phyloP scores from a whole-genome alignment of 2,888 invertebrate genomes.

The Drosophila borealis region DNA sequence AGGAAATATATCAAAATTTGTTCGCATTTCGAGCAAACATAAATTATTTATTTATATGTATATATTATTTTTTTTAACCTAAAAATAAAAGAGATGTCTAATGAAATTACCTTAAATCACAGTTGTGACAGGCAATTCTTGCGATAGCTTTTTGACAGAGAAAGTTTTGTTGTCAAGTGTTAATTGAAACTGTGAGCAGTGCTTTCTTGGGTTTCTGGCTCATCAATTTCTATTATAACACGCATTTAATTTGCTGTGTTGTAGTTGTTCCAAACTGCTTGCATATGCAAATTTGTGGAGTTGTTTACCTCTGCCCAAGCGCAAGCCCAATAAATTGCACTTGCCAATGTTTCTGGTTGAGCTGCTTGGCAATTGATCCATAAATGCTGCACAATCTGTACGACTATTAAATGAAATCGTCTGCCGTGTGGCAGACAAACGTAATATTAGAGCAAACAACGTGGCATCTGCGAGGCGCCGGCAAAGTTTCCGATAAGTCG shows the following conservation, averaged over 20 bases:
- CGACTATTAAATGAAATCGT: conserved; percentile 41
- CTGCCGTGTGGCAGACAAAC: conserved; percentile 17
- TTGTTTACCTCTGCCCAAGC: conserved; percentile 43
- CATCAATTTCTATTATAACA: conserved; percentile 5
- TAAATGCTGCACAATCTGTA: conserved; percentile 44
- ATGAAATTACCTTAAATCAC: no score
- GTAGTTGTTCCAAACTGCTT: conserved; percentile 5
- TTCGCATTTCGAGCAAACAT: no score
- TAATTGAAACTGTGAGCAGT: not conserved
- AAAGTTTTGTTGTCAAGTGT: not conserved
- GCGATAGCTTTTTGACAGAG: no score
- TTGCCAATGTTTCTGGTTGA: conserved; percentile 36
- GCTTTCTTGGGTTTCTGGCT: not conserved
- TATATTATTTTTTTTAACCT: no score
- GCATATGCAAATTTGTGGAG: conserved; percentile 40
- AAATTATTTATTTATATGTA: no score
- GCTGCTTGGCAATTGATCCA: conserved; percentile 47
- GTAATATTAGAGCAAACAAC: conserved; percentile 17
- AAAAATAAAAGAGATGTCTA: no score
- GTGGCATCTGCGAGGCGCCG: conserved; percentile 40
- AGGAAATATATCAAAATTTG: no score
- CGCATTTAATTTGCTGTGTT: conserved; percentile 4
- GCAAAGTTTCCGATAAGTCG: conserved; percentile 27
- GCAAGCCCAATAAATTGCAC: conserved; percentile 20
- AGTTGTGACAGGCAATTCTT: no score